Evolutionary conservation across 2,888 invertebrate genomes (phyloP), one percentile per base, ranked within the genome.

Genomic region (Pemphredon lugubris): DNA sequence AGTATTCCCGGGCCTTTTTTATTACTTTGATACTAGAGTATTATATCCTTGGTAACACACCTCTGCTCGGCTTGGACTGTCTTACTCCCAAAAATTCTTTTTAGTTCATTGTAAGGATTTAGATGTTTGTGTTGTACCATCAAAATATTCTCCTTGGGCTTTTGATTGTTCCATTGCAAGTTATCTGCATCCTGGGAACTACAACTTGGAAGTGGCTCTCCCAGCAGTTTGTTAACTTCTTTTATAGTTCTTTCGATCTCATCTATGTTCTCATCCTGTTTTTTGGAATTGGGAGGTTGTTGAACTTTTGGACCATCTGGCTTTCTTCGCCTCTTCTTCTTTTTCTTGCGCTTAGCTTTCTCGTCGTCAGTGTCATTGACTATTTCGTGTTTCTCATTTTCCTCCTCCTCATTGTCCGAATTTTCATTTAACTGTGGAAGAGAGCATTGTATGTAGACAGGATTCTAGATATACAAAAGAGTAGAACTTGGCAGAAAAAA

Each of bases 71-170:
- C 92, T 89, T 94, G 94, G 18, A 96, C 92, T 57, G 95, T 94
- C 89, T 94, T 93, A 16, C 94, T 93, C 18, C 96, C 96, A 91
- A 96, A 96, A 84, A 96, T 95, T 84, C 93, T 92, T 71, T 94
- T 94, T 86, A 96, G 91, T 90, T 96, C 96, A 90, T 95, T 95
- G 75, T 94, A 94, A 9, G 95, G 93, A 90, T 96, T 96, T 18
- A 96, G 90, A 88, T 95, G 92, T 84, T 94, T 94, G 73, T 93
- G 91, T 73, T 95, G 94, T 21, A 95, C 92, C 51, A 90, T 91
- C 7, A 96, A 90, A 32, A 94, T 88, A 42, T 92, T 90, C 78
- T 92, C 92, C 50, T 84, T 87, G 11, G 78, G 75, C 63, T 64
- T 79, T 57, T 69, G 48, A 18, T 57, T 48, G 0, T 26, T 44